phyloP scores from a whole-genome alignment of 2,888 invertebrate species.

The Cylindroiulus punctatus region DNA sequence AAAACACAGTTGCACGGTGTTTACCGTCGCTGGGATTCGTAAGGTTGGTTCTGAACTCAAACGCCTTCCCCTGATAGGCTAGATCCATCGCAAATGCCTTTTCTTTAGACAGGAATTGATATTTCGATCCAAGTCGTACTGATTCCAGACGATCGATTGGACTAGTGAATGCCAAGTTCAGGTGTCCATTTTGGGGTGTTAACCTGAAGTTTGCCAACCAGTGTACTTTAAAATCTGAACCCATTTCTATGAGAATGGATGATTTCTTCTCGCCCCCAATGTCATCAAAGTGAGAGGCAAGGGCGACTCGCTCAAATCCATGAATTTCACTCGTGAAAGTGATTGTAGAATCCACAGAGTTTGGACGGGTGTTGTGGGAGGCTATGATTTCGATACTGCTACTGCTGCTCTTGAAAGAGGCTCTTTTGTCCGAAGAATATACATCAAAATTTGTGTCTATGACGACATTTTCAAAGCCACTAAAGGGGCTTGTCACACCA shows the following conservation, averaged over 20 bases:
- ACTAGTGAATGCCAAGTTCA: constrained; percentile 46
- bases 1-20: constrained; percentile 1
- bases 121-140: constrained; percentile 21
- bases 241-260: constrained; percentile 48
- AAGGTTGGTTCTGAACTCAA: not conserved
- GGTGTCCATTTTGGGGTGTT: constrained; percentile 19
- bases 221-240: constrained; percentile 12
- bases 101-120: not conserved
- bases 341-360: constrained; percentile 54
- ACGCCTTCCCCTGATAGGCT: not conserved
- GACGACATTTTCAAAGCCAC: constrained; percentile 52
- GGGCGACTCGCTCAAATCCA: constrained; percentile 54
- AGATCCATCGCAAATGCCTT: not conserved
- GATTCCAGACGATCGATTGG: constrained; percentile 35
- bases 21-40: not conserved
- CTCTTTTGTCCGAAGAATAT: constrained; percentile 51
- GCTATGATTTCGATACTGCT: constrained; percentile 46
- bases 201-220: constrained; percentile 54
- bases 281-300: constrained; percentile 56
- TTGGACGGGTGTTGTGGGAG: constrained; percentile 48
- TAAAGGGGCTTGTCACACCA: constrained; percentile 55
- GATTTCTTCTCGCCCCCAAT: constrained; percentile 57
- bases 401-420: constrained; percentile 47
- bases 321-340: constrained; percentile 52
- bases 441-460: constrained; percentile 53